A percentile compares a stretch with the other conserved stretches of the same genome.
These are phyloP conservation scores for Cotesia chilonis DNA, from an alignment of 1,140 invertebrate genomes.

Conservation along the genomic window DNA sequence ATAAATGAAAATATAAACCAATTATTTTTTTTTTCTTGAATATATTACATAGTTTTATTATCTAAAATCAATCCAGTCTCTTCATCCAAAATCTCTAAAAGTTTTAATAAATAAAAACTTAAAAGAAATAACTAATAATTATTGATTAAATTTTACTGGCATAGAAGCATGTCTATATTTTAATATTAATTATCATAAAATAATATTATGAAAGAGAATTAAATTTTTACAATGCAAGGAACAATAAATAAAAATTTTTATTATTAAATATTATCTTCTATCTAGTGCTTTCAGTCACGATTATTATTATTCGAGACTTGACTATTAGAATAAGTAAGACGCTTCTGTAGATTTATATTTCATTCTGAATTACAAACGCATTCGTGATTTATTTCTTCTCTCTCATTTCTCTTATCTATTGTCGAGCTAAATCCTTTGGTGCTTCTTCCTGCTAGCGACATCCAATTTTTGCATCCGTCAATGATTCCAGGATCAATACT, in stretches of 20 bases:
- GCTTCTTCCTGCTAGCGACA: conserved; percentile 28
- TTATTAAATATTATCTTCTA: neutral
- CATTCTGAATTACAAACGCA: conserved; percentile 30
- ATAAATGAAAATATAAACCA: neutral
- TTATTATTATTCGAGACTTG: conserved; percentile 17
- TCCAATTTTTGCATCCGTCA: conserved; percentile 35
- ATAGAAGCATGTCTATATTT: too few relatives aligned
- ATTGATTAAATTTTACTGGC: too few relatives aligned
- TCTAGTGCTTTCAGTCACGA: conserved; percentile 1
- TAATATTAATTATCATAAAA: neutral
- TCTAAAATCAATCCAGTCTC: too few relatives aligned
- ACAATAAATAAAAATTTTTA: neutral
- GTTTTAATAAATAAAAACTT: too few relatives aligned
- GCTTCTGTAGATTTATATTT: conserved; percentile 27
- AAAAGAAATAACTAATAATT: too few relatives aligned
- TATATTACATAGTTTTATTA: too few relatives aligned
- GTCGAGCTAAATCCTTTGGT: conserved; percentile 14
- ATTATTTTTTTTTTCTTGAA: too few relatives aligned
- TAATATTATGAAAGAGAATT: neutral
- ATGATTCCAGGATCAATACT: conserved; percentile 29
- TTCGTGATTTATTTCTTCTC: conserved; percentile 12
- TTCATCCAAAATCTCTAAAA: too few relatives aligned
- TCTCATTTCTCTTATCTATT: neutral
- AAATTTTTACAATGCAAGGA: neutral
- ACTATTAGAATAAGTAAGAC: conserved; percentile 16